phyloP scores from a whole-genome alignment of 2,888 invertebrate genomes.

The Abrostola triplasia region DNA sequence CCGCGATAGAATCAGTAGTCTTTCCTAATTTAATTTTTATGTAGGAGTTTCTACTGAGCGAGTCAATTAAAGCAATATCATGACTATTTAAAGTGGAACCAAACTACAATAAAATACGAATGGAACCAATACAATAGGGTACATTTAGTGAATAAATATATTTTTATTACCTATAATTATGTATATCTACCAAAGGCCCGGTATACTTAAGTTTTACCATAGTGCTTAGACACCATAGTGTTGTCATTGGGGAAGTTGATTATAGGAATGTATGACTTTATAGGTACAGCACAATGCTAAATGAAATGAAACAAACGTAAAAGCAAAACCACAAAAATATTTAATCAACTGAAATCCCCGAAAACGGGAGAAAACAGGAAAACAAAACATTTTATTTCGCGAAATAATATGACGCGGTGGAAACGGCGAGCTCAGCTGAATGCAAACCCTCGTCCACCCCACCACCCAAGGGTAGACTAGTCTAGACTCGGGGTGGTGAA shows the following conservation, averaged over 20 bases:
- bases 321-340: background rate
- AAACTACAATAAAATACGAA: slow-evolving; percentile 19
- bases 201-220: too few relatives aligned
- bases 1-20: slow-evolving; percentile 10
- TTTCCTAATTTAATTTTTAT: slow-evolving; percentile 24
- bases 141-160: too few relatives aligned
- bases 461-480: slow-evolving; percentile 40
- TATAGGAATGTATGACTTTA: background rate
- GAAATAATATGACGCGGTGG: slow-evolving; percentile 61
- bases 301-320: background rate
- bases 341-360: slow-evolving; percentile 1
- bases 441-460: slow-evolving; percentile 46
- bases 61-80: slow-evolving; percentile 18
- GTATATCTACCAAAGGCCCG: too few relatives aligned
- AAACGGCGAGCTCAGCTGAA: slow-evolving; percentile 63
- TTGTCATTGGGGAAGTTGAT: background rate
- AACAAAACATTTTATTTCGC: slow-evolving; percentile 64
- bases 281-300: too few relatives aligned
- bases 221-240: background rate
- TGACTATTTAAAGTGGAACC: slow-evolving; percentile 16
- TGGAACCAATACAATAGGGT: too few relatives aligned
- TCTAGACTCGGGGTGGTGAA: slow-evolving; percentile 57
- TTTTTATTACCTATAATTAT: too few relatives aligned
- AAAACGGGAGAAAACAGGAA: slow-evolving; percentile 26
- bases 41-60: slow-evolving; percentile 18